These are phyloP conservation scores for Seriola quinqueradiata DNA, from an alignment of 2,113 vertebrate species.

Conservation along the genomic window DNA sequence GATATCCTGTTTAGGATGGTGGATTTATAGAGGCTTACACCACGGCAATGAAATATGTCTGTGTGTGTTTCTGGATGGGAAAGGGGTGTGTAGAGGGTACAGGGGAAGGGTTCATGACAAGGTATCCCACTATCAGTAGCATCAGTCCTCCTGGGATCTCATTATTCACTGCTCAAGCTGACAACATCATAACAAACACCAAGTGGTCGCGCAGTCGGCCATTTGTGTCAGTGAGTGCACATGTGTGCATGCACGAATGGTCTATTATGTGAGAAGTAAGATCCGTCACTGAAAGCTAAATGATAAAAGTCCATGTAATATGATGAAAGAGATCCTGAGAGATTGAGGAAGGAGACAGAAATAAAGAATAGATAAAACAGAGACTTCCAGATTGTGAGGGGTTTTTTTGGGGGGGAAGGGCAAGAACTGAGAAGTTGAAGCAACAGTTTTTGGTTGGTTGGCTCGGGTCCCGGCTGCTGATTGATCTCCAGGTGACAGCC, in stretches of 20 bases:
- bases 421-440: slow-evolving; percentile 43
- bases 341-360: slow-evolving; percentile 6
- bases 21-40: slow-evolving; percentile 24
- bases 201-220: slow-evolving; percentile 27
- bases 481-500: slow-evolving; percentile 81
- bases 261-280: slow-evolving; percentile 9
- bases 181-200: slow-evolving; percentile 59
- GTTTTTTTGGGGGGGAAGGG: slow-evolving; percentile 25
- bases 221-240: slow-evolving; percentile 14
- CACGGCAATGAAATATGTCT: not conserved
- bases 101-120: slow-evolving; percentile 33
- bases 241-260: slow-evolving; percentile 22
- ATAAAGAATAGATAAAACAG: slow-evolving; percentile 21
- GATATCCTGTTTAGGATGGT: slow-evolving; percentile 17
- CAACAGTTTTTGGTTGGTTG: slow-evolving; percentile 73
- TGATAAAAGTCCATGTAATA: slow-evolving; percentile 28
- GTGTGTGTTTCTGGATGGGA: not conserved
- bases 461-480: slow-evolving; percentile 64
- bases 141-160: slow-evolving; percentile 70
- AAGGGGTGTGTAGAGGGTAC: not conserved
- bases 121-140: slow-evolving; percentile 31
- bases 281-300: slow-evolving; percentile 13
- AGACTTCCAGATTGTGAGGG: slow-evolving; percentile 1
- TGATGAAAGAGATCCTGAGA: slow-evolving; percentile 16
- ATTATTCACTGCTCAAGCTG: slow-evolving; percentile 69